phyloP scores from a whole-genome alignment of 2,888 invertebrate genomes.

The Macropis europaea region DNA sequence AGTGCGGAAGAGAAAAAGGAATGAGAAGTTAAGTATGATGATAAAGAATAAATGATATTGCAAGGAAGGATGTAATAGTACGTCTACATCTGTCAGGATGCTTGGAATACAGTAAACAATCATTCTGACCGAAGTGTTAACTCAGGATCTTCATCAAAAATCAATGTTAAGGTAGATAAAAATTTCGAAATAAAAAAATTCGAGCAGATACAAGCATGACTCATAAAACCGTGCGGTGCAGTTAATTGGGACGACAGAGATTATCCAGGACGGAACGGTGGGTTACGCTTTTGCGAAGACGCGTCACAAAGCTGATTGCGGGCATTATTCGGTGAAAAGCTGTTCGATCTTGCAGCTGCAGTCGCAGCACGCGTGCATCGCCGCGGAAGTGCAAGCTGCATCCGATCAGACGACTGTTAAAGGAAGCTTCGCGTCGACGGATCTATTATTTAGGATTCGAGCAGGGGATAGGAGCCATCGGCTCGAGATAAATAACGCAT shows the following conservation, averaged over 20 bases:
- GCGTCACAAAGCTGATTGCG: slow-evolving; percentile 58
- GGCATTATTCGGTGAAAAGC: slow-evolving; percentile 58
- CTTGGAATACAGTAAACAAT: too few relatives aligned
- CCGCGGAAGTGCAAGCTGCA: slow-evolving; percentile 32
- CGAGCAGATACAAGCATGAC: slow-evolving; percentile 19
- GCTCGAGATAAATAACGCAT: slow-evolving; percentile 30
- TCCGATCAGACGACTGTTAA: slow-evolving; percentile 30
- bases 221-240: slow-evolving; percentile 2
- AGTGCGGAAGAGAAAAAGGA: too few relatives aligned
- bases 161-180: too few relatives aligned
- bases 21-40: too few relatives aligned
- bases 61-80: too few relatives aligned
- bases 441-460: slow-evolving; percentile 29
- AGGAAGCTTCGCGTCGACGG: neutral
- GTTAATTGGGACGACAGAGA: slow-evolving; percentile 18
- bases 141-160: too few relatives aligned
- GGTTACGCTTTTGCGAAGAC: slow-evolving; percentile 37
- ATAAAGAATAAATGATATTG: too few relatives aligned
- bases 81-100: too few relatives aligned
- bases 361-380: slow-evolving; percentile 22
- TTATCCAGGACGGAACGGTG: slow-evolving; percentile 13
- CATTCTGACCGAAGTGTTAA: too few relatives aligned
- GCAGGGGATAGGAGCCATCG: neutral
- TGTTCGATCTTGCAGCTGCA: slow-evolving; percentile 28
- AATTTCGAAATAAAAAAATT: too few relatives aligned